phyloP scores from a whole-genome alignment of 2,888 invertebrate species.

The Sesamia inferens region DNA sequence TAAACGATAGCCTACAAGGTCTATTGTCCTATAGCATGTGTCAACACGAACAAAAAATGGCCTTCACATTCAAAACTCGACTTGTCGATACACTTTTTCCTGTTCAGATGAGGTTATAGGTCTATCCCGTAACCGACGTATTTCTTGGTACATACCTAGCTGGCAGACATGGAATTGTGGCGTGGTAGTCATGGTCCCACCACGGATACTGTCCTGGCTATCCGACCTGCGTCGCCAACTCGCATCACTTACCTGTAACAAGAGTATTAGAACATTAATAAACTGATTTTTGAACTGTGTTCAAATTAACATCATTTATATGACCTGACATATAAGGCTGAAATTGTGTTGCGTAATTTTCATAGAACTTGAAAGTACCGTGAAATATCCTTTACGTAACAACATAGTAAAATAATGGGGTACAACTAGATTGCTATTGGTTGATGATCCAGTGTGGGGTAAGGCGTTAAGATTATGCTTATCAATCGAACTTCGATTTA shows the following conservation, averaged over 20 bases:
- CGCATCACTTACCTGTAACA: slow-evolving; percentile 77
- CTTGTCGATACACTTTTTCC: neutral
- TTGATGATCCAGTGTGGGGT: neutral
- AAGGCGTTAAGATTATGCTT: neutral
- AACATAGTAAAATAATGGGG: neutral
- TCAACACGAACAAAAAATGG: slow-evolving; percentile 8
- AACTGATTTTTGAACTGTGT: neutral
- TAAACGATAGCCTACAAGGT: neutral
- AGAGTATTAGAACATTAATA: slow-evolving; percentile 24
- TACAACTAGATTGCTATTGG: neutral
- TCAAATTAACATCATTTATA: neutral
- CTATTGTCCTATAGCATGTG: neutral
- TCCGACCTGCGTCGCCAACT: slow-evolving; percentile 38
- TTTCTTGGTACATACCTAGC: slow-evolving; percentile 66
- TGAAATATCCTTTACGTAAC: neutral
- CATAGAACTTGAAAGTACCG: too few relatives aligned
- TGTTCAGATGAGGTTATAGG: neutral
- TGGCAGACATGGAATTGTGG: slow-evolving; percentile 68
- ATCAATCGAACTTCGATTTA: neutral
- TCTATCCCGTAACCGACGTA: neutral
- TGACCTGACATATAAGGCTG: neutral
- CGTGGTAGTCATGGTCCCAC: slow-evolving; percentile 38
- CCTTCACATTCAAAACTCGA: slow-evolving; percentile 29
- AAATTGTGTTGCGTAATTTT: too few relatives aligned
- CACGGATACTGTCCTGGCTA: slow-evolving; percentile 26